Percentiles rank a stretch among this genome's conserved stretches.
Evolutionary conservation across 2,797 vertebrate species (phyloP).

Genomic region (Scarus forsteni): DNA sequence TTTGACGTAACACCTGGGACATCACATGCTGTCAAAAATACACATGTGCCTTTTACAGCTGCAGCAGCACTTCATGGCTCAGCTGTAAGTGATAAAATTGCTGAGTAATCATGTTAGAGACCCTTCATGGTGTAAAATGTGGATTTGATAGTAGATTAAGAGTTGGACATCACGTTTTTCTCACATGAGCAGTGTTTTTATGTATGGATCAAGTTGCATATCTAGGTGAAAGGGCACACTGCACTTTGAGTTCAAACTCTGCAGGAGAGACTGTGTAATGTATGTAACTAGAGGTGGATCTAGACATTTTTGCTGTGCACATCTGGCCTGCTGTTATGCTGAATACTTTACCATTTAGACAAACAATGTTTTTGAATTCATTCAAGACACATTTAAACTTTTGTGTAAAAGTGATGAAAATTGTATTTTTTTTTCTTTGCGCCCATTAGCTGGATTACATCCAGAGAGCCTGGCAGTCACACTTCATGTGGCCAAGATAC

Average conservation of each 20-base stretch:
- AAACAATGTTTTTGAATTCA: slow-evolving; percentile 10
- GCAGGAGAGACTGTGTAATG: slow-evolving; percentile 7
- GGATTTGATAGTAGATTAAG: neutral
- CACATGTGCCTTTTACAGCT: slow-evolving; percentile 1
- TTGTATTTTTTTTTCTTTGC: slow-evolving; percentile 4
- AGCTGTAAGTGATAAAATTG: slow-evolving; percentile 4
- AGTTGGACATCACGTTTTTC: neutral
- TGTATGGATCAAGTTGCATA: neutral
- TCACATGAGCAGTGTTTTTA: neutral
- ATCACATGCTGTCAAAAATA: neutral
- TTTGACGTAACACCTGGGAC: neutral
- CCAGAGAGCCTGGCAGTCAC: slow-evolving; percentile 21
- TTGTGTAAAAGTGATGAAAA: slow-evolving; percentile 9
- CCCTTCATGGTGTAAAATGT: neutral
- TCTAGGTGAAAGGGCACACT: slow-evolving; percentile 40
- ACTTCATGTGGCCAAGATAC: slow-evolving; percentile 28
- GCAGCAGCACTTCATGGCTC: slow-evolving; percentile 26
- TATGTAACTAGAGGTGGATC: slow-evolving; percentile 6
- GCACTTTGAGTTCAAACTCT: slow-evolving; percentile 24
- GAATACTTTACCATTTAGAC: slow-evolving; percentile 35
- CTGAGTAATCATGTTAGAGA: neutral
- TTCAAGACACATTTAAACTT: slow-evolving; percentile 23
- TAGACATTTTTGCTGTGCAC: slow-evolving; percentile 5
- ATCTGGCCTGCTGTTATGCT: slow-evolving; percentile 23
- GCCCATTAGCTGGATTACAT: slow-evolving; percentile 21